Percentiles rank a stretch among this genome's conserved stretches.
These are phyloP conservation scores for Cossypha niveicapilla DNA, from an alignment of 2,797 vertebrate genomes.

Conservation along the genomic window DNA sequence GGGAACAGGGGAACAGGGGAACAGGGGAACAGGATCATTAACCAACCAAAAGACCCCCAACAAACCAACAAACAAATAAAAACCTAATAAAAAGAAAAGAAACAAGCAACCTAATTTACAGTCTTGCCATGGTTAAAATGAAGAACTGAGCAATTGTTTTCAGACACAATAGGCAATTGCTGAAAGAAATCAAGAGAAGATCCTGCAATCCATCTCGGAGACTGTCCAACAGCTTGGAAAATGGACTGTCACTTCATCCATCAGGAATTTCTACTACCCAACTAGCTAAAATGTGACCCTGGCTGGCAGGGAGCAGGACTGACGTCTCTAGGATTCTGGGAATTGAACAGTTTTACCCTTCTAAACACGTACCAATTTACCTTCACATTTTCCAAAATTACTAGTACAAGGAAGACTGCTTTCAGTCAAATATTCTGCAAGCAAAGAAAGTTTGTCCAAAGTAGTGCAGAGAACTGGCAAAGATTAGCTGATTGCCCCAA, in stretches of 20 bases:
- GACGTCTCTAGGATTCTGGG: not conserved
- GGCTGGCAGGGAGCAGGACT: not conserved
- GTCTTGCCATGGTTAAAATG: not conserved
- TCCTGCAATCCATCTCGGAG: not conserved
- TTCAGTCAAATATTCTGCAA: not conserved
- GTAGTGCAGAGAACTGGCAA: not conserved
- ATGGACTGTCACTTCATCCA: not conserved
- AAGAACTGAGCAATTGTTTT: conserved; percentile 30
- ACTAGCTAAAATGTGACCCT: not conserved
- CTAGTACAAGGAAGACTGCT: not conserved
- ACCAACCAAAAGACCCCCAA: not conserved
- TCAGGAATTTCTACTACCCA: not conserved
- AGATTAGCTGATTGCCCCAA: not conserved
- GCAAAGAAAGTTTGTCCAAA: not conserved
- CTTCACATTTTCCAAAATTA: not conserved
- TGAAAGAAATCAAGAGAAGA: not conserved
- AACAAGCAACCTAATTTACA: not conserved
- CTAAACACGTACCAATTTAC: not conserved
- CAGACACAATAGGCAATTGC: conserved; percentile 33
- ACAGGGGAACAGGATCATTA: not conserved
- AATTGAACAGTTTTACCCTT: not conserved
- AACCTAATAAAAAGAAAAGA: not conserved
- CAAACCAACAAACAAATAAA: not conserved
- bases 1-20: too few species aligned
- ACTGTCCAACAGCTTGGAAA: not conserved